Evolutionary conservation across 2,113 vertebrate genomes (phyloP).

Genomic region (Rhinolophus ferrumequinum): DNA sequence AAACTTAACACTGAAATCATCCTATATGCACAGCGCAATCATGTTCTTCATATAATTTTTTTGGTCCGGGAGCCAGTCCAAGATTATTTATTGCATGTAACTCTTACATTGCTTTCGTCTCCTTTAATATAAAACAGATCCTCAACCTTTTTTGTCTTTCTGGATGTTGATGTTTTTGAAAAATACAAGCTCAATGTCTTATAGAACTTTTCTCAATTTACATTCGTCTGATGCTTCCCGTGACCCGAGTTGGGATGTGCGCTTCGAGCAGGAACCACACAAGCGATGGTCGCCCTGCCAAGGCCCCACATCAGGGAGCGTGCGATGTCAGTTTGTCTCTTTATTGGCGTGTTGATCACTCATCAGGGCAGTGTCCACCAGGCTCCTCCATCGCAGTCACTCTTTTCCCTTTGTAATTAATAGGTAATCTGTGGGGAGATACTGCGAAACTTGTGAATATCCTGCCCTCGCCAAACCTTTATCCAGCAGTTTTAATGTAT

Average conservation of each 20-base stretch:
- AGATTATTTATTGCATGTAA: background rate
- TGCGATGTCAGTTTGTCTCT: background rate
- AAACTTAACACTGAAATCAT: slow-evolving; percentile 1
- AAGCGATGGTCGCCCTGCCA: background rate
- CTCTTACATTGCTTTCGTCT: background rate
- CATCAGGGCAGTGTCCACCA: background rate
- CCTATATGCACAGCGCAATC: background rate
- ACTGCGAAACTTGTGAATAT: background rate
- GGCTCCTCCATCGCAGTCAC: background rate
- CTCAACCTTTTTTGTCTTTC: background rate
- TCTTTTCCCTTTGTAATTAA: background rate
- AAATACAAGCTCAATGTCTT: background rate
- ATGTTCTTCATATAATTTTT: background rate
- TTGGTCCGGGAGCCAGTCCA: background rate
- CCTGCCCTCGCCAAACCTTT: background rate
- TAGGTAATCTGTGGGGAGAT: background rate
- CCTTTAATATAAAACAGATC: background rate
- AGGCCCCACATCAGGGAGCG: background rate
- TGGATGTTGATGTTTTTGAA: background rate
- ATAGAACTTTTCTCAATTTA: background rate
- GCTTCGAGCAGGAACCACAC: background rate
- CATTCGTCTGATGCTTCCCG: background rate
- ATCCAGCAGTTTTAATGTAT: background rate
- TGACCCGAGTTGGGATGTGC: background rate
- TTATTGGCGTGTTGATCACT: background rate